Conservation (phyloP, 2,888 invertebrate species). For the Coenonympha glycerion region DNA sequence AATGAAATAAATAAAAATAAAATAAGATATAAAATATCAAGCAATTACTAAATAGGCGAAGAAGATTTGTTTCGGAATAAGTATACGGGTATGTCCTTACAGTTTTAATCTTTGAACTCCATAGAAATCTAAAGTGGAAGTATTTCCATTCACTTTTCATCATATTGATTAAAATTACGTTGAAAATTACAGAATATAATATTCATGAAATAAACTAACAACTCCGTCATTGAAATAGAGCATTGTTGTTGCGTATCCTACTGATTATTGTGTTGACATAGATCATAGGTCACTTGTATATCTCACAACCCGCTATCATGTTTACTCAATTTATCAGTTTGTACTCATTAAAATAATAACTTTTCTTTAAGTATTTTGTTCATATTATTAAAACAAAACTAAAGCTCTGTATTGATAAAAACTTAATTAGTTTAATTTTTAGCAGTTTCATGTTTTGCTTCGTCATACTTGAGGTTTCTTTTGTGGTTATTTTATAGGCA, state of each 20-base stretch:
- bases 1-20: too few relatives aligned
- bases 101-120: too few relatives aligned
- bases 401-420: neutral
- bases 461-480: neutral
- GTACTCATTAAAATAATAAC: conserved; percentile 17
- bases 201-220: neutral
- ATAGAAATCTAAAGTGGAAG: too few relatives aligned
- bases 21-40: too few relatives aligned
- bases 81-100: too few relatives aligned
- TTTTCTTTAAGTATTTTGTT: conserved; percentile 5
- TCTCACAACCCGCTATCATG: conserved; percentile 23
- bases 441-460: neutral
- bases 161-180: too few relatives aligned
- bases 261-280: conserved; percentile 21
- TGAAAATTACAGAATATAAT: too few relatives aligned
- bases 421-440: neutral
- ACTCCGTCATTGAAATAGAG: neutral
- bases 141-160: too few relatives aligned
- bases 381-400: neutral
- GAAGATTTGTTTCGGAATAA: too few relatives aligned
- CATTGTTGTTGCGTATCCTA: conserved; percentile 12
- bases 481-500: neutral
- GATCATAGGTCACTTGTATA: conserved; percentile 36
- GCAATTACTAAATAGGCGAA: too few relatives aligned
- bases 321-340: conserved; percentile 23